A percentile compares a stretch with the other conserved stretches of the same genome.
Evolutionary conservation across 2,888 invertebrate genomes (phyloP).

Genomic region (Drosophila setosimentum): DNA sequence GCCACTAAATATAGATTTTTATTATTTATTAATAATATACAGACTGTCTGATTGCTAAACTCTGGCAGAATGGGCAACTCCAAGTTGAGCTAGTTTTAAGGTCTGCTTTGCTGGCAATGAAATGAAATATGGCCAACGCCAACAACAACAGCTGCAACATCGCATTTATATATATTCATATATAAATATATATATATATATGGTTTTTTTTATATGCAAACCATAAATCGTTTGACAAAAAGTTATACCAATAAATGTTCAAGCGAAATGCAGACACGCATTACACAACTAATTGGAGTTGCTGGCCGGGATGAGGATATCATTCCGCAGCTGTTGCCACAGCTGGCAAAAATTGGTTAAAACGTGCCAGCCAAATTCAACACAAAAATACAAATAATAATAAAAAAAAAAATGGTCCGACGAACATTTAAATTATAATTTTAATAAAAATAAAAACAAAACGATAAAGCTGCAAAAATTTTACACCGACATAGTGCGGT

Average conservation of each 20-base stretch:
- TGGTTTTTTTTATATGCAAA: constrained; percentile 8
- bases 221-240: constrained; percentile 68
- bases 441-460: constrained; percentile 62
- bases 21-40: not conserved
- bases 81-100: not conserved
- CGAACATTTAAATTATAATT: constrained; percentile 75
- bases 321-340: constrained; percentile 58
- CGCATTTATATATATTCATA: constrained; percentile 27
- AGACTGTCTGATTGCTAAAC: not conserved
- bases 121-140: constrained; percentile 32
- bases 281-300: constrained; percentile 64
- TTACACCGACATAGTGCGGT: constrained; percentile 38
- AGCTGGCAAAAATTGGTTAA: constrained; percentile 15
- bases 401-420: constrained; percentile 40
- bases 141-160: constrained; percentile 61
- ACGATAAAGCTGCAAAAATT: constrained; percentile 48
- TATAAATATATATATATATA: not conserved
- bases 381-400: constrained; percentile 12
- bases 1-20: not conserved
- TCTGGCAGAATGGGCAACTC: not conserved
- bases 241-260: constrained; percentile 72
- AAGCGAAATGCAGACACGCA: constrained; percentile 47
- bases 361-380: constrained; percentile 44
- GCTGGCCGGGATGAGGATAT: constrained; percentile 20
- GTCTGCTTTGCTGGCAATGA: constrained; percentile 10